Evolutionary conservation across 2,888 invertebrate genomes (phyloP), one percentile per base, ranked within the genome.

Genomic region (Hirudinaria manillensis): DNA sequence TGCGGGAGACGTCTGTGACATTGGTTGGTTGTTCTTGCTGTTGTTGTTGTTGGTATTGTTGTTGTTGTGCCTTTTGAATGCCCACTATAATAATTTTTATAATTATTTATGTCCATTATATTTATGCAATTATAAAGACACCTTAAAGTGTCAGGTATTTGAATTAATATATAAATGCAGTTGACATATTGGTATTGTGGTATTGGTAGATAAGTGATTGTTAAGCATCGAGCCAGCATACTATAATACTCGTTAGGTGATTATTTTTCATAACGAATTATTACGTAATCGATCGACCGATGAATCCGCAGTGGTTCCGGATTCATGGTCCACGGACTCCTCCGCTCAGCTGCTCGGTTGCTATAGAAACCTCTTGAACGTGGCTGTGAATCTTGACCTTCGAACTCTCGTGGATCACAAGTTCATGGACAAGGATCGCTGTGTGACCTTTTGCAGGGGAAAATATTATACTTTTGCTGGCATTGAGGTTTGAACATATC

Each of bases 361-460:
- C 68, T 68, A 68, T 36, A 68, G 68, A 36, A 68, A 68, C 68
- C 68, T 68, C 32, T n/a, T 68, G n/a, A 34, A 68, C n/a, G 68
- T 68, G 16, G 3, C 68, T 13, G 16, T 34, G 34, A 68, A 68
- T 21, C n/a, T 68, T 34, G 68, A 68, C 36, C 32, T 68, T 34
- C 32, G 68, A 29, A 68, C 29, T 68, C 36, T 34, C 36, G 29
- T 36, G 6, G 36, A 68, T 21, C 32, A 32, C 32, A 32, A 68
- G 29, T n/a, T 34, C 36, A 68, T 68, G 68, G n/a, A n/a, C 34
- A 32, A 3, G n/a, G 68, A 68, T 36, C 2, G 32, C 1, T 68
- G 68, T 34, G 68, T 68, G n/a, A n/a, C 68, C 36, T 68, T 34
- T 34, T 68, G 68, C 19, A 7, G 68, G 32, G 68, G 68, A 29